Evolutionary conservation across 2,888 invertebrate species (phyloP).

Genomic region (Andrena fulva): DNA sequence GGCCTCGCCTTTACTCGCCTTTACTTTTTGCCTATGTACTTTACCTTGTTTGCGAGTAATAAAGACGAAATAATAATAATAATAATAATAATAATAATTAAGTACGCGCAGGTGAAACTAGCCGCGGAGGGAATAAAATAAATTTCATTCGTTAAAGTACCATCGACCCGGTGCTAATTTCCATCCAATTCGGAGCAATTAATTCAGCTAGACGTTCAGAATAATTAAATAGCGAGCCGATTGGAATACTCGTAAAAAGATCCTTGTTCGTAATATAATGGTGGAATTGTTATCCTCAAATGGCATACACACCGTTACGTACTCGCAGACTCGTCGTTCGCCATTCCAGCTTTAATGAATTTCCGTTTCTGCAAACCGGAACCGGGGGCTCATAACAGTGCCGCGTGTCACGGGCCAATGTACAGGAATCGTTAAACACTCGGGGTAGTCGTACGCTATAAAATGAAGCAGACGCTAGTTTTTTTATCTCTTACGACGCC

Average conservation of each 20-base stretch:
- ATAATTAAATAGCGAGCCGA: background rate
- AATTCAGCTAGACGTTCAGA: background rate
- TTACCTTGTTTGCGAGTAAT: no score
- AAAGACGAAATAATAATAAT: no score
- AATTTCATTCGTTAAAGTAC: background rate
- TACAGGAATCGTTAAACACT: slow-evolving; percentile 66
- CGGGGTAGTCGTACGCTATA: slow-evolving; percentile 59
- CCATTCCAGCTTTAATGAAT: slow-evolving; percentile 35
- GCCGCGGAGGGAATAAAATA: background rate
- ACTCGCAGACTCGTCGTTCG: slow-evolving; percentile 11
- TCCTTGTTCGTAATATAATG: background rate
- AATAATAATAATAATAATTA: no score
- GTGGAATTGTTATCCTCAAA: background rate
- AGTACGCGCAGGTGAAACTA: background rate
- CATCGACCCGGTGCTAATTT: background rate
- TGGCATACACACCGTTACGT: background rate
- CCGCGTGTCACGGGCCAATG: slow-evolving; percentile 33
- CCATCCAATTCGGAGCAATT: background rate
- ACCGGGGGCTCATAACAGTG: slow-evolving; percentile 6
- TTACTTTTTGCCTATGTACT: no score
- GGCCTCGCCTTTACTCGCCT: no score
- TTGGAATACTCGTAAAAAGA: background rate
- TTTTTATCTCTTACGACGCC: slow-evolving; percentile 53
- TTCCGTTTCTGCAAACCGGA: slow-evolving; percentile 14
- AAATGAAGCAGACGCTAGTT: slow-evolving; percentile 56